Conservation (phyloP, 2,888 invertebrate species). For the Pachymerium ferrugineum region DNA sequence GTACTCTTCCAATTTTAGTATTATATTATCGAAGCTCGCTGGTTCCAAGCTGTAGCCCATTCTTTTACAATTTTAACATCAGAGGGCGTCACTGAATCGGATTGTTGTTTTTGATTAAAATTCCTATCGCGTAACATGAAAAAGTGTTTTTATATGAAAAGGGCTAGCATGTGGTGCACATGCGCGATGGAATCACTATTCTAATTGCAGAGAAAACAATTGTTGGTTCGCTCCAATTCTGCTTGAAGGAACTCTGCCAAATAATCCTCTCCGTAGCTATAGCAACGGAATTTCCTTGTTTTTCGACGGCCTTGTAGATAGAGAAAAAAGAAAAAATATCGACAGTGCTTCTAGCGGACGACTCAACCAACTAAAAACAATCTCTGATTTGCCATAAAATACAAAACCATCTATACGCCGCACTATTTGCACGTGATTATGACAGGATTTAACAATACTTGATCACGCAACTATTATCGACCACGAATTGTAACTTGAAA, state of each 20-base stretch:
- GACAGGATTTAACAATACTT: conserved; percentile 10
- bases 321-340: neutral
- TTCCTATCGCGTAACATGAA: neutral
- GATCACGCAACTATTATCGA: conserved; percentile 16
- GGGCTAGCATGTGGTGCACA: neutral
- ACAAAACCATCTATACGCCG: neutral
- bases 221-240: conserved; percentile 24
- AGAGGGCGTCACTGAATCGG: neutral
- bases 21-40: too few relatives aligned
- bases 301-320: conserved; percentile 20
- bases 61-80: too few relatives aligned
- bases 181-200: neutral
- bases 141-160: neutral
- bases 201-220: conserved; percentile 18
- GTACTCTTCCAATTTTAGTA: too few relatives aligned
- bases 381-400: neutral
- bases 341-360: conserved; percentile 10
- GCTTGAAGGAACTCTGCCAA: conserved; percentile 27
- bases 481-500: conserved; percentile 1
- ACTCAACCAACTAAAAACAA: conserved; percentile 19
- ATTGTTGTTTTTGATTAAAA: neutral
- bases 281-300: conserved; percentile 18
- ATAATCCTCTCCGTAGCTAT: conserved; percentile 4
- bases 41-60: too few relatives aligned
- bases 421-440: conserved; percentile 9